Base-by-base conservation (phyloP, 53 echinoderm and acorn worm species). In the Paelopatides confundens region DNA sequence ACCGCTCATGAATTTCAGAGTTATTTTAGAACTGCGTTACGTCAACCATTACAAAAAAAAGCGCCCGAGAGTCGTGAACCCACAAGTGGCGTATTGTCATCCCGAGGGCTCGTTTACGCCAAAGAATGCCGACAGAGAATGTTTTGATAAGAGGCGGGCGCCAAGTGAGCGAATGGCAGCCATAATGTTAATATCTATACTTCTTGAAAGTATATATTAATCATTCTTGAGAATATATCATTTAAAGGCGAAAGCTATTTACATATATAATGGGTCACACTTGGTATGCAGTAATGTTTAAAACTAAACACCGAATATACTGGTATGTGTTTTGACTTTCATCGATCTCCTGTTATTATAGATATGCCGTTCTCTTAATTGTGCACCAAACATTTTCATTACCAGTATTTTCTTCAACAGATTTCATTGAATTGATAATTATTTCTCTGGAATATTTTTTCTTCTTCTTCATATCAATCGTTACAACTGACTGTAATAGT, bases 51-150 rank as follows among this genome's bases (percentile, higher is more conserved):
- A 46, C n/a, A 46, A 46, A 46, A 46, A 46, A 54, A 54, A 54
- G 54, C 54, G 54, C 23, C 54, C 17, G 8, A 18, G 54, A 54
- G 54, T 54, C 54, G 54, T 54, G 54, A 54, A 54, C 54, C 54
- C 54, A 54, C 54, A 54, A 54, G 54, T 54, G 54, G 54, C 54
- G 54, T n/a, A 54, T n/a, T 54, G 23, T 54, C 54, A 54, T 54
- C 54, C n/a, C 15, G 54, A 54, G 54, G 58, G 58, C 58, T 58
- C 58, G 21, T 58, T 58, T 58, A 58, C 58, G n/a, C 58, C 58
- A 58, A 58, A 58, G 58, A 58, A 58, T 15, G 58, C 4, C 21
- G 58, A 58, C 24, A 58, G 3, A 43, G 21, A 15, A 58, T 58
- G 58, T 58, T 58, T 58, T 18, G n/a, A 58, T 58, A 58, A 21